Conservation (phyloP, 2,113 vertebrate species). For the Epinephelus moara region DNA sequence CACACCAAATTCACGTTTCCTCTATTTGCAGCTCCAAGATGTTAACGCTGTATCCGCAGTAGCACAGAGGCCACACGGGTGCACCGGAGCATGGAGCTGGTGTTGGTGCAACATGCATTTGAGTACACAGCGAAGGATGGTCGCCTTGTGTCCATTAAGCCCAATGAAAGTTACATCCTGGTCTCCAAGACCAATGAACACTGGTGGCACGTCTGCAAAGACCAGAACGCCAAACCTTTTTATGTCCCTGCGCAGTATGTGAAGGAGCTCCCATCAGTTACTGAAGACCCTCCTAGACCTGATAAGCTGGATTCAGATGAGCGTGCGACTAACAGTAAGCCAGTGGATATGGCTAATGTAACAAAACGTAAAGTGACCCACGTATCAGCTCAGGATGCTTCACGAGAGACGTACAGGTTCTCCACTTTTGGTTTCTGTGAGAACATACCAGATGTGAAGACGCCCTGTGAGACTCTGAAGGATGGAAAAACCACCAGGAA, state of each 20-base stretch:
- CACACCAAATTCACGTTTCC: slow-evolving; percentile 27
- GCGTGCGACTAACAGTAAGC: not conserved
- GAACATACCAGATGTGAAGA: slow-evolving; percentile 27
- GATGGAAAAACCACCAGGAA: not conserved
- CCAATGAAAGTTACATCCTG: slow-evolving; percentile 90
- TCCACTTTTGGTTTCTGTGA: slow-evolving; percentile 71
- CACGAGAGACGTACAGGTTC: slow-evolving; percentile 41
- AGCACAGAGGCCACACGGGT: not conserved
- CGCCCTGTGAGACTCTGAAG: slow-evolving; percentile 2
- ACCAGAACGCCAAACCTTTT: slow-evolving; percentile 86
- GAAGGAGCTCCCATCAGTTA: slow-evolving; percentile 78
- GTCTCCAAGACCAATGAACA: slow-evolving; percentile 89
- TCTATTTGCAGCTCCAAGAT: slow-evolving; percentile 61
- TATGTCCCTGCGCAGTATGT: slow-evolving; percentile 93
- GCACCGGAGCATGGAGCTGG: slow-evolving; percentile 81
- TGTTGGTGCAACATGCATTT: slow-evolving; percentile 90
- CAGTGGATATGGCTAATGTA: not conserved
- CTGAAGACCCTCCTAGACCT: not conserved
- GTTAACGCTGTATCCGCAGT: not conserved
- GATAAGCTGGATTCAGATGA: slow-evolving; percentile 12
- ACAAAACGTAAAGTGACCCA: not conserved
- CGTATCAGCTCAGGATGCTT: not conserved
- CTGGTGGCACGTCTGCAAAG: slow-evolving; percentile 93
- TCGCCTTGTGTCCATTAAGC: slow-evolving; percentile 87
- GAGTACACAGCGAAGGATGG: slow-evolving; percentile 90